phyloP scores from a whole-genome alignment of 2,888 invertebrate species.

The Lasioglossum vierecki region DNA sequence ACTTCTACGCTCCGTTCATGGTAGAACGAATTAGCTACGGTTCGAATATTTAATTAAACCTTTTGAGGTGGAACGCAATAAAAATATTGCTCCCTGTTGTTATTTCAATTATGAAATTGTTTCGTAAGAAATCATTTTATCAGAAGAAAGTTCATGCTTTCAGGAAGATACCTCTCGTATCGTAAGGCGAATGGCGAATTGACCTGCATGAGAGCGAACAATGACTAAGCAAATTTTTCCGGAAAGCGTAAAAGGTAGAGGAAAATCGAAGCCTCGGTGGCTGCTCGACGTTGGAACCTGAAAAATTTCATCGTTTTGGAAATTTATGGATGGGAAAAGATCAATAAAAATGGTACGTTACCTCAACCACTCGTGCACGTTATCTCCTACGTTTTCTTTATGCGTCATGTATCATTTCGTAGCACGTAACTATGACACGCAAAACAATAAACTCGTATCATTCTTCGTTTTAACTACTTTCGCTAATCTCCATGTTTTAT shows the following conservation, averaged over 20 bases:
- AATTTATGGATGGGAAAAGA: slow-evolving; percentile 75
- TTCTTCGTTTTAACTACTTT: background rate
- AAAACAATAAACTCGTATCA: background rate
- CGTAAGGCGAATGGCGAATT: slow-evolving; percentile 44
- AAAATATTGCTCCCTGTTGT: background rate
- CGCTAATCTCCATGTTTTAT: background rate
- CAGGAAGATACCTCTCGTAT: slow-evolving; percentile 23
- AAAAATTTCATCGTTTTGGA: slow-evolving; percentile 38
- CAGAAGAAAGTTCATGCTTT: slow-evolving; percentile 56
- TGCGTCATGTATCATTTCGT: background rate
- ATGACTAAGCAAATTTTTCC: slow-evolving; percentile 81
- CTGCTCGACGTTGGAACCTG: slow-evolving; percentile 63
- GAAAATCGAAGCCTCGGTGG: slow-evolving; percentile 64
- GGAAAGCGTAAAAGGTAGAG: slow-evolving; percentile 73
- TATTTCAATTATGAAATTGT: background rate
- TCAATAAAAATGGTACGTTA: slow-evolving; percentile 79
- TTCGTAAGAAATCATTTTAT: background rate
- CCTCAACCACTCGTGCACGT: background rate
- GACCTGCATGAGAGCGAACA: slow-evolving; percentile 47
- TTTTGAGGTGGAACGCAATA: background rate
- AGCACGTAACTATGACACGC: background rate
- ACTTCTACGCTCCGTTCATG: background rate
- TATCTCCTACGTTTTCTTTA: background rate
- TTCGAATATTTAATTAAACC: background rate
- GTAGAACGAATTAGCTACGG: background rate